Evolutionary conservation across 2,797 vertebrate species (phyloP).

Genomic region (Sebastes melanostomus): DNA sequence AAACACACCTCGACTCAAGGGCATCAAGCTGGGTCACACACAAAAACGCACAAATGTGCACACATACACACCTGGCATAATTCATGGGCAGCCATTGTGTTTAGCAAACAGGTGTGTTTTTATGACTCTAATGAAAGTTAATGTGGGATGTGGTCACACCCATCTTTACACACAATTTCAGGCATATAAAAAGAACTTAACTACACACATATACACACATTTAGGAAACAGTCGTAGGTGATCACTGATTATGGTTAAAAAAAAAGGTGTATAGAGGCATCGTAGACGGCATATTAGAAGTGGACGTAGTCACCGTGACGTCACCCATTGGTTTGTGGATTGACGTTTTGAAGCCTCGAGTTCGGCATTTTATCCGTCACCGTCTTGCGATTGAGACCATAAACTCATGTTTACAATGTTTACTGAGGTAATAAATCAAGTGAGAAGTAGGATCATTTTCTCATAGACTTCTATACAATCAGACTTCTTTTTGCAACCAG

Average conservation of each 20-base stretch:
- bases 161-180: not conserved
- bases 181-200: not conserved
- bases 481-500: not conserved
- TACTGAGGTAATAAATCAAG: not conserved
- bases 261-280: not conserved
- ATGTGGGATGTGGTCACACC: not conserved
- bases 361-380: not conserved
- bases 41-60: not conserved
- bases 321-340: not conserved
- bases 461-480: not conserved
- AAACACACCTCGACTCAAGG: constrained; percentile 53
- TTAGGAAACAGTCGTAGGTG: not conserved
- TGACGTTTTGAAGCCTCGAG: not conserved
- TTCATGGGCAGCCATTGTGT: constrained; percentile 5
- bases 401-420: not conserved
- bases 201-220: constrained; percentile 1
- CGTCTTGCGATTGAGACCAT: not conserved
- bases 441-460: not conserved
- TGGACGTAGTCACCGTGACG: not conserved
- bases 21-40: constrained; percentile 33
- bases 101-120: constrained; percentile 45
- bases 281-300: not conserved
- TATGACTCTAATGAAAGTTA: constrained; percentile 30
- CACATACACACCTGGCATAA: not conserved
- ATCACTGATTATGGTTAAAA: not conserved